Evolutionary conservation across 1,140 invertebrate genomes (phyloP).

Genomic region (Pogonomyrmex californicus): DNA sequence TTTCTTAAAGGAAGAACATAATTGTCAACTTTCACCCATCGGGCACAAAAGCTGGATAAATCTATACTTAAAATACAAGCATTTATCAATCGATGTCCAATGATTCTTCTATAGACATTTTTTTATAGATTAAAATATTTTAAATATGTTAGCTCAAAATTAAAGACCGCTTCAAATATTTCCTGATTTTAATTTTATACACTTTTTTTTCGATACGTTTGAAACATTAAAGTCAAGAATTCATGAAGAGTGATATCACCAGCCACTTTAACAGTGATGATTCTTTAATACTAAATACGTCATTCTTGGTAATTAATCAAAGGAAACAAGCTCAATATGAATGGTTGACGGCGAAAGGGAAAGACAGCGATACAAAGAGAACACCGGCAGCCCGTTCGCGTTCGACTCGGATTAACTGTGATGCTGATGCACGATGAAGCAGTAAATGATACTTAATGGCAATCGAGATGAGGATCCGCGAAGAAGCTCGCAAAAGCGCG

Average conservation of each 20-base stretch:
- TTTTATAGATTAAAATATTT: not conserved
- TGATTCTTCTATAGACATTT: not conserved
- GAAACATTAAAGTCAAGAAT: not conserved
- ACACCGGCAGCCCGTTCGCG: not conserved
- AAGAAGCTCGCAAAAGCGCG: not conserved
- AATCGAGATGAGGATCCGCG: slow-evolving; percentile 12
- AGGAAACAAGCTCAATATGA: slow-evolving; percentile 16
- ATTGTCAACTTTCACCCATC: not conserved
- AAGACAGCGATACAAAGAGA: not conserved
- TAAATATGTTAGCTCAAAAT: not conserved
- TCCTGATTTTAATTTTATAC: not conserved
- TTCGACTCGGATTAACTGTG: not conserved
- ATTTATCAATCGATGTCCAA: not conserved
- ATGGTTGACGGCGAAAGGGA: not conserved
- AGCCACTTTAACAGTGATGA: no score
- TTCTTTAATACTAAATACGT: not conserved
- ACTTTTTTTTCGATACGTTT: not conserved
- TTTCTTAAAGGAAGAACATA: not conserved
- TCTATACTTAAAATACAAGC: not conserved
- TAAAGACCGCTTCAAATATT: not conserved
- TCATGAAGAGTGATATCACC: not conserved
- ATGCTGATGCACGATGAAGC: not conserved
- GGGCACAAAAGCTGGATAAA: not conserved
- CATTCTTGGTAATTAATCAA: slow-evolving; percentile 12
- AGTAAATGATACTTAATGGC: slow-evolving; percentile 37